These are phyloP conservation scores for Dasyprocta punctata DNA, from an alignment of 2,113 vertebrate species.

Conservation along the genomic window DNA sequence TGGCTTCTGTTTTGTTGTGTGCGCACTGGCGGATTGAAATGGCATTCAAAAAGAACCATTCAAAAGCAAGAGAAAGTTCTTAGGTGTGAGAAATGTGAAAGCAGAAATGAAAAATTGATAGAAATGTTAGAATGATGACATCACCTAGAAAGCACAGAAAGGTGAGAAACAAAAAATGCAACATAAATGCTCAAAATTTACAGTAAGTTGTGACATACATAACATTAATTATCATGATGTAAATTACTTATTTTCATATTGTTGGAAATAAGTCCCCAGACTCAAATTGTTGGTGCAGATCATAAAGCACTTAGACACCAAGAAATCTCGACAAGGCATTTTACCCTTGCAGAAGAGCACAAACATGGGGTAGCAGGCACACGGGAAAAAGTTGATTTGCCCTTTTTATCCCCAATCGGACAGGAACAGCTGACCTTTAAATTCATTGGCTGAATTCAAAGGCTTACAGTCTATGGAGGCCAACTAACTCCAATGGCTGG, in stretches of 20 bases:
- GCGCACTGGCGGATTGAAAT: not conserved
- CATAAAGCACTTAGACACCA: not conserved
- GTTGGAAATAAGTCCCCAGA: not conserved
- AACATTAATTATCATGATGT: not conserved
- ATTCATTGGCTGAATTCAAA: not conserved
- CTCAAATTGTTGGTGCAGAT: not conserved
- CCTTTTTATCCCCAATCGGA: not conserved
- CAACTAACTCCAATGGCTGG: not conserved
- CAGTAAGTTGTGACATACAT: not conserved
- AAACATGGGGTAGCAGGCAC: not conserved
- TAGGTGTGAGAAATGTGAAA: not conserved
- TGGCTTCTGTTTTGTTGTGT: not conserved
- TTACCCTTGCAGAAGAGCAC: not conserved
- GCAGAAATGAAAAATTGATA: not conserved
- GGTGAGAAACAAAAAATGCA: not conserved
- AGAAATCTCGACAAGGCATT: not conserved
- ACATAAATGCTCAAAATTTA: not conserved
- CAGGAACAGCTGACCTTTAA: not conserved
- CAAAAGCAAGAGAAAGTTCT: not conserved
- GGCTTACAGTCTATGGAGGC: not conserved
- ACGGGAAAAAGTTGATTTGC: not conserved
- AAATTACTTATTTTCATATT: not conserved
- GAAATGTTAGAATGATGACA: not conserved
- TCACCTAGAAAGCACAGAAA: not conserved
- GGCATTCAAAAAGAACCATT: not conserved